Conservation (phyloP, 2,113 vertebrate genomes). For the Callaeas wilsoni region DNA sequence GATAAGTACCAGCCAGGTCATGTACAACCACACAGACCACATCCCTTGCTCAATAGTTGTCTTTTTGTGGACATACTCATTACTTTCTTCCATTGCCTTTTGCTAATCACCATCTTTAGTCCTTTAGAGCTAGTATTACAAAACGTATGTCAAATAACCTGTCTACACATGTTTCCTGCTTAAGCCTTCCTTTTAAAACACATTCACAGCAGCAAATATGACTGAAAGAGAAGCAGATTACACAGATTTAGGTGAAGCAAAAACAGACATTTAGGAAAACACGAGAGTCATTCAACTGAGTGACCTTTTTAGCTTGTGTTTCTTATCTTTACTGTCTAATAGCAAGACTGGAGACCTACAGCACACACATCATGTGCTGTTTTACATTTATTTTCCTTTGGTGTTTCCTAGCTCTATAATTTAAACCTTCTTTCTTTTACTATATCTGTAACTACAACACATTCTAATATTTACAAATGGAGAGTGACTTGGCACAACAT, state of each 20-base stretch:
- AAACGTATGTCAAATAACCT: background rate
- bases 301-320: background rate
- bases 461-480: constrained; percentile 28
- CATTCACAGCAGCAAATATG: background rate
- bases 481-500: constrained; percentile 20
- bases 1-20: background rate
- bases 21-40: background rate
- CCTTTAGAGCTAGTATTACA: background rate
- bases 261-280: background rate
- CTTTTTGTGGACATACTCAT: background rate
- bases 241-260: background rate
- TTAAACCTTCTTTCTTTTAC: constrained; percentile 36
- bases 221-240: background rate
- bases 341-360: constrained; percentile 24
- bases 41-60: background rate
- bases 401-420: constrained; percentile 10
- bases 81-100: background rate
- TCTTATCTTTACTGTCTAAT: constrained; percentile 20
- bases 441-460: constrained; percentile 12
- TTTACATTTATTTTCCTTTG: constrained; percentile 34
- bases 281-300: background rate
- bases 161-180: background rate
- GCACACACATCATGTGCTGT: background rate
- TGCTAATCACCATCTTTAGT: background rate
- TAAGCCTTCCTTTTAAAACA: background rate